Conservation (phyloP, 30 jellyfish, hydroid and myxozoan genomes). For the Mastigias papua region DNA sequence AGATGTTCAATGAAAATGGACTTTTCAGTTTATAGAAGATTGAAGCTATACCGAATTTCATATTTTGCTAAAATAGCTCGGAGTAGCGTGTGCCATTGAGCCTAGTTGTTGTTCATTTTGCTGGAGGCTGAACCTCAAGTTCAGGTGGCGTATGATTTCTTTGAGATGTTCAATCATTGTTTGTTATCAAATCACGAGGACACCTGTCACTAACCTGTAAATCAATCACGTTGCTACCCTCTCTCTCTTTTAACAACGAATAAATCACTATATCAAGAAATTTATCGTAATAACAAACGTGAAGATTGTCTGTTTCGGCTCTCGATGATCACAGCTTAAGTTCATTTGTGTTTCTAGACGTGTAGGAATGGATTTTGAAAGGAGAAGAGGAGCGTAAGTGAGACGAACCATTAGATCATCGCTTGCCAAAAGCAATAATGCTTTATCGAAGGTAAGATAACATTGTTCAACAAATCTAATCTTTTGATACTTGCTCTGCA, state of each 20-base stretch:
- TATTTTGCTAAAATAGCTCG: too few relatives aligned
- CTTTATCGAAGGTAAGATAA: background rate
- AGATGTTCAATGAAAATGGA: too few relatives aligned
- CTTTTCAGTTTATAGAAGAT: too few relatives aligned
- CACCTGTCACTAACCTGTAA: conserved; percentile 51
- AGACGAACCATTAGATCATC: background rate
- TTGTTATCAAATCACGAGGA: conserved; percentile 21
- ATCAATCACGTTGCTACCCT: background rate
- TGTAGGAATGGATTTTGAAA: background rate
- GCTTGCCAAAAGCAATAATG: background rate
- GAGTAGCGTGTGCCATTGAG: background rate
- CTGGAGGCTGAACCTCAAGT: background rate
- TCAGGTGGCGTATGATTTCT: conserved; percentile 51
- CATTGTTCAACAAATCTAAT: background rate
- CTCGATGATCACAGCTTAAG: background rate
- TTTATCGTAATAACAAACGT: background rate
- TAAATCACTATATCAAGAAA: background rate
- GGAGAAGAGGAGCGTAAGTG: background rate
- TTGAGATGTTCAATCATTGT: conserved; percentile 32
- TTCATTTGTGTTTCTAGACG: background rate
- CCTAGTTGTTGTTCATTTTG: background rate
- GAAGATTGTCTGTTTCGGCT: background rate
- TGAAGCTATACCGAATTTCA: too few relatives aligned
- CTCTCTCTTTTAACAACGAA: background rate
- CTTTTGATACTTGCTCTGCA: too few relatives aligned